Percentiles rank a stretch among this genome's conserved stretches.
Conservation (phyloP, 2,113 vertebrate species). For the Calonectris borealis region DNA sequence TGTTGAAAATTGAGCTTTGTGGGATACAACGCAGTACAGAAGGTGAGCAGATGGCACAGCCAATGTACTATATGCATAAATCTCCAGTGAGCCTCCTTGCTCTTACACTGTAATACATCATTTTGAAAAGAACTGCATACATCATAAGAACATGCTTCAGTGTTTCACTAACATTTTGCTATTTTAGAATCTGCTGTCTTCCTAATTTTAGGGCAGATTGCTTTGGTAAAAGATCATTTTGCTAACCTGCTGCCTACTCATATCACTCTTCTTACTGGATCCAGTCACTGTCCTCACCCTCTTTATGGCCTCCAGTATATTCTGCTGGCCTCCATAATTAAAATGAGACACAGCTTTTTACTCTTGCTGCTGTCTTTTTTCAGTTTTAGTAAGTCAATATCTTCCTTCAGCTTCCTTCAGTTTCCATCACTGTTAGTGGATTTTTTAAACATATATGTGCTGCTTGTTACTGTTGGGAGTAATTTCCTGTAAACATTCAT, state of each 20-base stretch:
- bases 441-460: background rate
- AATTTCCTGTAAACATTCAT: background rate
- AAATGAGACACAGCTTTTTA: background rate
- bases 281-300: background rate
- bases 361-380: background rate
- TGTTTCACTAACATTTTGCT: background rate
- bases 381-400: background rate
- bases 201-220: background rate
- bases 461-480: background rate
- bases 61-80: background rate
- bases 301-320: background rate
- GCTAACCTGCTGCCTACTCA: background rate
- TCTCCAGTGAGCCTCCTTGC: background rate
- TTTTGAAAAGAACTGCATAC: background rate
- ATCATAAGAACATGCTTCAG: background rate
- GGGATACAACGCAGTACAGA: background rate
- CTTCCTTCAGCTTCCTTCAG: background rate
- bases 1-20: background rate
- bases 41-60: background rate
- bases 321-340: background rate
- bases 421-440: background rate
- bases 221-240: background rate
- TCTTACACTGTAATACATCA: background rate
- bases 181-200: background rate
- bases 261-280: background rate